A percentile compares a stretch with the other conserved stretches of the same genome.
Evolutionary conservation across 2,113 vertebrate species (phyloP).

Genomic region (Aythya baeri): DNA sequence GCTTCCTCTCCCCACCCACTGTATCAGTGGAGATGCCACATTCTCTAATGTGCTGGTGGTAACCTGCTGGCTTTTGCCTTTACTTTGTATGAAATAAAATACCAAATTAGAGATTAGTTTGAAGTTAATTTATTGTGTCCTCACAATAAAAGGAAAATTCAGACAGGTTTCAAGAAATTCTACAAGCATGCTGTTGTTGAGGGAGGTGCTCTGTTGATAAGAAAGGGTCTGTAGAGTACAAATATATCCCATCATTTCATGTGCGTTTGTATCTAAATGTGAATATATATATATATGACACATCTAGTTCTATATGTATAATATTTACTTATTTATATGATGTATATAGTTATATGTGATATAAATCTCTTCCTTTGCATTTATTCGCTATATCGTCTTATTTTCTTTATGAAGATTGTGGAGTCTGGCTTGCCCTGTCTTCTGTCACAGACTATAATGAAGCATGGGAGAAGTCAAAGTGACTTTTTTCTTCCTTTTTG

Average conservation of each 20-base stretch:
- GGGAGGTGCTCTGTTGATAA: neutral
- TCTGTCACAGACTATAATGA: neutral
- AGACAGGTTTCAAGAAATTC: conserved; percentile 16
- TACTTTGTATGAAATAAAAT: conserved; percentile 43
- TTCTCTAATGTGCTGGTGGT: conserved; percentile 9
- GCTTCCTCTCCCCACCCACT: conserved; percentile 57
- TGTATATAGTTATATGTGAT: neutral
- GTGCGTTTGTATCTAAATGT: neutral
- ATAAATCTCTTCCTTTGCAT: neutral
- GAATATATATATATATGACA: neutral
- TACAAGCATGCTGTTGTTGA: neutral
- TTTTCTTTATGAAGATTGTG: neutral
- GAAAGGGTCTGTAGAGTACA: neutral
- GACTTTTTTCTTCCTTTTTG: neutral
- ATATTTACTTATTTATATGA: neutral
- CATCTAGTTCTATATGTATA: neutral
- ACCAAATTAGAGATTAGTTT: conserved; percentile 38
- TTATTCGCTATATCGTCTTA: neutral
- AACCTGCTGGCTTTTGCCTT: conserved; percentile 64
- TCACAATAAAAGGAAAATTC: conserved; percentile 25
- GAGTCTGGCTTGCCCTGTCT: neutral
- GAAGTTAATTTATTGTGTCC: conserved; percentile 58
- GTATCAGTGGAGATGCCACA: conserved; percentile 1
- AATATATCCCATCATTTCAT: neutral
- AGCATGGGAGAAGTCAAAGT: neutral